Evolutionary conservation across 2,113 vertebrate species (phyloP).

Genomic region (Speoplatyrhinus poulsoni): DNA sequence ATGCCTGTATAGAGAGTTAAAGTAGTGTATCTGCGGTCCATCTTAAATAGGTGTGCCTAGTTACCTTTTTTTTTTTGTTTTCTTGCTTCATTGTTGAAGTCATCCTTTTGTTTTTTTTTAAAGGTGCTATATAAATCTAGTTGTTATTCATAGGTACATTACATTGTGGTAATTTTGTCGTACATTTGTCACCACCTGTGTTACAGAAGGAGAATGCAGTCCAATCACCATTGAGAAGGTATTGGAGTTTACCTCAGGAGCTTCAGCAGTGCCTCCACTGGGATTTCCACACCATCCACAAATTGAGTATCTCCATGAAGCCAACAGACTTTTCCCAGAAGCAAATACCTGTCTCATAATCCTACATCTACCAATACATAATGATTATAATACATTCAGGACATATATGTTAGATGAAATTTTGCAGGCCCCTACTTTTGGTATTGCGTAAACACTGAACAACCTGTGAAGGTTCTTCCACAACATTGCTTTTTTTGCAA

Average conservation of each 20-base stretch:
- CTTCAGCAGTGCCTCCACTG: conserved; percentile 20
- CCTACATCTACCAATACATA: neutral
- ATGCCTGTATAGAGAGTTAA: no score
- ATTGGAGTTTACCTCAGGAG: conserved; percentile 27
- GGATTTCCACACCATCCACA: conserved; percentile 17
- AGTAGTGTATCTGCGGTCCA: no score
- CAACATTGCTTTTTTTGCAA: no score
- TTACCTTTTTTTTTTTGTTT: no score
- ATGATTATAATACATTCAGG: conserved; percentile 10
- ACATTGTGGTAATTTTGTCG: no score
- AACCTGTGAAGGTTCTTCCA: no score
- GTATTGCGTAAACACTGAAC: no score
- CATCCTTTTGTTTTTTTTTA: neutral
- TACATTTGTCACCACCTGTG: neutral
- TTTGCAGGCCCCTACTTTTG: no score
- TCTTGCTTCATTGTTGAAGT: no score
- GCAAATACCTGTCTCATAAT: conserved; percentile 25
- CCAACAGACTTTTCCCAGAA: conserved; percentile 23
- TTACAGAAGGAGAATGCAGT: conserved; percentile 18
- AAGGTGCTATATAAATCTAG: neutral
- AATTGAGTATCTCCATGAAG: conserved; percentile 28
- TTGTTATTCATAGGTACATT: no score
- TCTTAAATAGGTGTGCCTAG: no score
- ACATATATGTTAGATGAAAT: neutral
- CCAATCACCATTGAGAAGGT: conserved; percentile 12